These are phyloP conservation scores for Lasioglossum marginatum DNA, from an alignment of 2,888 invertebrate genomes.

Conservation along the genomic window DNA sequence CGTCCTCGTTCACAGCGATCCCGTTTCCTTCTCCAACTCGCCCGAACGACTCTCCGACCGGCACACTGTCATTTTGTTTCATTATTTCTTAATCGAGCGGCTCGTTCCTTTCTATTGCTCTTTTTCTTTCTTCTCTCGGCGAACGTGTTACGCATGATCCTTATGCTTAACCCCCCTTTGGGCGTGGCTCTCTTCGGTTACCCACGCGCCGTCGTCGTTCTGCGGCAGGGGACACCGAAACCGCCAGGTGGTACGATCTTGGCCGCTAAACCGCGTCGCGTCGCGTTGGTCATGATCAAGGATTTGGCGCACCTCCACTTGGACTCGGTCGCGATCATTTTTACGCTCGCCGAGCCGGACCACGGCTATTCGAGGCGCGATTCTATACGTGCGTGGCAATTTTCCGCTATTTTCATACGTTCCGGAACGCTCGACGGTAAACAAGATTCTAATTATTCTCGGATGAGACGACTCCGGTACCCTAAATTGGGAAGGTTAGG, in stretches of 20 bases:
- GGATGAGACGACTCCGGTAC: neutral
- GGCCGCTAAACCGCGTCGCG: no score
- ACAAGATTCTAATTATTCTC: slow-evolving; percentile 40
- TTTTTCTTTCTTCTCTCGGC: slow-evolving; percentile 2
- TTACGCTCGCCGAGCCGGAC: neutral
- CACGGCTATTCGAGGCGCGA: slow-evolving; percentile 2
- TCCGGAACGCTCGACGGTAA: slow-evolving; percentile 15
- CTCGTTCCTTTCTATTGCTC: slow-evolving; percentile 51
- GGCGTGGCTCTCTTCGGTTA: slow-evolving; percentile 35
- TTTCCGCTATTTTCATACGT: slow-evolving; percentile 2
- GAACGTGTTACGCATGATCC: neutral
- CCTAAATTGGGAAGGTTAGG: neutral
- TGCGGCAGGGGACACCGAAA: neutral
- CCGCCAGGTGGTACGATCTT: neutral
- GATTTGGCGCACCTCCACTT: slow-evolving; percentile 20
- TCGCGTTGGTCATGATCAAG: slow-evolving; percentile 7
- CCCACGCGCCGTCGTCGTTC: neutral
- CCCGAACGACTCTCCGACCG: neutral
- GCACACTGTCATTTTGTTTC: slow-evolving; percentile 56
- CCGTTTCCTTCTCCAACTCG: neutral
- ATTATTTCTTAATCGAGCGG: slow-evolving; percentile 60
- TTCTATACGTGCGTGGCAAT: neutral
- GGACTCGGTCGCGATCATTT: neutral
- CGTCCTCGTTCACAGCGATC: neutral
- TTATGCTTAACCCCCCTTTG: neutral